Evolutionary conservation across 2,888 invertebrate genomes (phyloP), one percentile per base, ranked within the genome.

Genomic region (Leptopterna dolabrata): DNA sequence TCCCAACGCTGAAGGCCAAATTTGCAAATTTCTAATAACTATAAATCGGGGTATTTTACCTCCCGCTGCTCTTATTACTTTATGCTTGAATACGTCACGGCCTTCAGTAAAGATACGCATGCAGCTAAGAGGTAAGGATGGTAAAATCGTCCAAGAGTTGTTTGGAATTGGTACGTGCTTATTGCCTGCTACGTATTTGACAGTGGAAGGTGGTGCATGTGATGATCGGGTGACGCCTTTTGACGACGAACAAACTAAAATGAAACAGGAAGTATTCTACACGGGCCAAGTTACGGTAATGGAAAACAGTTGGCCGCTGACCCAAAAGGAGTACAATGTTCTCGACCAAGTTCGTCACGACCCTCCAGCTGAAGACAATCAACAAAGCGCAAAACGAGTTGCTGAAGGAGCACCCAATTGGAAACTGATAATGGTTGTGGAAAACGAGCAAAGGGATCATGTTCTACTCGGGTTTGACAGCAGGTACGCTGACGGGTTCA

Each of bases 261-360:
- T 27, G n/a, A 11, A 73, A 9, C 76, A 73, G 13, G 45, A 85
- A 47, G 85, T 85, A 16, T 85, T 85, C 16, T 85, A 76, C 24
- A 73, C 47, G 0, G 85, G 85, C 0, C 45, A 47, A 51, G 30
- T 76, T 13, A 43, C 27, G 29, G 13, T 85, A 3, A 45, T 73
- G n/a, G 76, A 85, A 30, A 85, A 85, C 51, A 85, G 85, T 29
- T 85, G 85, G 85, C 85, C 73, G n/a, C 30, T 85, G 6, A 85
- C 85, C 43, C 73, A 85, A 47, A 73, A 85, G 36, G 85, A 85
- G 27, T 73, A 47, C 51, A 76, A 85, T n/a, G 36, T 85, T 4
- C 45, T 85, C 19, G 85, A 73, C 13, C 55, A 9, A 19, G 51
- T 85, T 19, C 45, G 55, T n/a, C 27, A 76, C 11, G 76, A 83